A percentile compares a stretch with the other conserved stretches of the same genome.
These are phyloP conservation scores for Hesperia comma DNA, from an alignment of 2,888 invertebrate genomes.

Conservation along the genomic window DNA sequence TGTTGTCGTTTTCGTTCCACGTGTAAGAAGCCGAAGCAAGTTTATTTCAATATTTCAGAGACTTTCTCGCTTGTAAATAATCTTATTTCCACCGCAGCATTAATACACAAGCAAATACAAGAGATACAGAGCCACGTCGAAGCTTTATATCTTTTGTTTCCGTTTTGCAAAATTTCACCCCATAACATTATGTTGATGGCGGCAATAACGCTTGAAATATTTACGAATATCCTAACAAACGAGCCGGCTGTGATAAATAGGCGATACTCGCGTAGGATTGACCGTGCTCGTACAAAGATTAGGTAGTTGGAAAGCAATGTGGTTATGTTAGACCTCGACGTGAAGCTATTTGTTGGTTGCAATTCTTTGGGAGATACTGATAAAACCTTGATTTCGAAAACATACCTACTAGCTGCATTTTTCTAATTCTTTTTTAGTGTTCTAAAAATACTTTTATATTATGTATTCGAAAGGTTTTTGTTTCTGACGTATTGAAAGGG, in stretches of 20 bases:
- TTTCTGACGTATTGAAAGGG: too few relatives aligned
- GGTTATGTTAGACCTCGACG: conserved; percentile 45
- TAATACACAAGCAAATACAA: conserved; percentile 62
- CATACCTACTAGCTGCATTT: too few relatives aligned
- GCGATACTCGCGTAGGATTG: conserved; percentile 69
- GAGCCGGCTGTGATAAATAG: conserved; percentile 76
- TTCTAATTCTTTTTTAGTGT: too few relatives aligned
- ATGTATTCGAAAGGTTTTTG: too few relatives aligned
- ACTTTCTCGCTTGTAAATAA: conserved; percentile 61
- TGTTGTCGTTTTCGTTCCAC: too few relatives aligned
- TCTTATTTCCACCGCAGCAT: conserved; percentile 56
- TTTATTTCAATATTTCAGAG: conserved; percentile 45
- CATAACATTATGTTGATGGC: conserved; percentile 83
- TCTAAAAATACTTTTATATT: too few relatives aligned
- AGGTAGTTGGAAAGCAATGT: conserved; percentile 48
- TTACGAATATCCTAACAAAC: conserved; percentile 82
- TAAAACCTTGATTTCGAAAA: too few relatives aligned
- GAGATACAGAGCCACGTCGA: conserved; percentile 60
- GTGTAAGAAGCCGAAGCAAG: not conserved
- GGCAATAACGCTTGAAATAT: conserved; percentile 83
- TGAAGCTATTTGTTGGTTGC: conserved; percentile 40
- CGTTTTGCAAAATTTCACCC: conserved; percentile 81
- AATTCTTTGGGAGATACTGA: too few relatives aligned
- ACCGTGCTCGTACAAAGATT: conserved; percentile 71
- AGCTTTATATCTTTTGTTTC: conserved; percentile 79